A percentile compares a stretch with the other conserved stretches of the same genome.
Conservation (phyloP, 64 coral and sea anemone genomes). For the Stichodactyla helianthus region DNA sequence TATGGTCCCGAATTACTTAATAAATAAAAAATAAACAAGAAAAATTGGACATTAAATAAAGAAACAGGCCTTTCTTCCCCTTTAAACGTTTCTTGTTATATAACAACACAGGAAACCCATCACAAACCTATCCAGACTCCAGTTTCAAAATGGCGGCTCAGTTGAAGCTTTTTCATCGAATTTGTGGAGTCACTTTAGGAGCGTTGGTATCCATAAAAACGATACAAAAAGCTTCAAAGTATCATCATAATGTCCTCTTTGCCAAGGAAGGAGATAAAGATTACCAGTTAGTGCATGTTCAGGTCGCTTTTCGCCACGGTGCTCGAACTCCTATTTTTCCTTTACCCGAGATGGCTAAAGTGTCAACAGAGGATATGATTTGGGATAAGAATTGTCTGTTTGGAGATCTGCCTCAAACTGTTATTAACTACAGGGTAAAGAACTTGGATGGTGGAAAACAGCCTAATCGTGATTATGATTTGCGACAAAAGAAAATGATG, state of each 20-base stretch:
- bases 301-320: constrained; percentile 85
- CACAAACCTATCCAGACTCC: background rate
- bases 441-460: constrained; percentile 45
- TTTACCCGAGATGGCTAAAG: constrained; percentile 14
- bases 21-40: too few relatives aligned
- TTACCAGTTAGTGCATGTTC: constrained; percentile 63
- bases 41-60: too few relatives aligned
- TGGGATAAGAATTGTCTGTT: constrained; percentile 56
- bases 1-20: too few relatives aligned
- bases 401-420: constrained; percentile 70
- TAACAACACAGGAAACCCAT: background rate
- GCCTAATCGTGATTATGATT: constrained; percentile 36
- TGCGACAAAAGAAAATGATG: constrained; percentile 18
- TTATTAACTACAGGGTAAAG: constrained; percentile 44
- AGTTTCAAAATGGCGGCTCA: constrained; percentile 14
- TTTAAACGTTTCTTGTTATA: too few relatives aligned
- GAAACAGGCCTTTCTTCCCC: too few relatives aligned
- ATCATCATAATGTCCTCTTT: background rate
- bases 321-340: constrained; percentile 67
- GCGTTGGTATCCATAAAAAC: background rate
- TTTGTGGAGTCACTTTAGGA: constrained; percentile 11
- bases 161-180: background rate
- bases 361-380: constrained; percentile 11
- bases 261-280: constrained; percentile 5
- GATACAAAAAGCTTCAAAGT: background rate